Evolutionary conservation across 2,113 vertebrate species (phyloP), one percentile per base, ranked within the genome.

Genomic region (Pan paniscus): DNA sequence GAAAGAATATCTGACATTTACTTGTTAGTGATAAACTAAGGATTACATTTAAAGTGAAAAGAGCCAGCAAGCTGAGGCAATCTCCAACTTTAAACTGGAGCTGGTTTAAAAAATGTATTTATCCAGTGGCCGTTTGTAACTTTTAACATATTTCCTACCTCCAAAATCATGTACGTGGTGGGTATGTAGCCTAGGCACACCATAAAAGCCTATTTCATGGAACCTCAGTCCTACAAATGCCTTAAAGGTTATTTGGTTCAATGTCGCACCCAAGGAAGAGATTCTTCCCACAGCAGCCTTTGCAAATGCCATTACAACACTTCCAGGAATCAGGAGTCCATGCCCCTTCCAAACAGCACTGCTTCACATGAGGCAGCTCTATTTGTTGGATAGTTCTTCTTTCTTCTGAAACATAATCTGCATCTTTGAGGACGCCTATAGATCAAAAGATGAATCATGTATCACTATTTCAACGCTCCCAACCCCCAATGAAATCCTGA

Each of bases 321-420:
- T 2, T 82, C 35, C 8, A 67, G 57, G 9, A 25, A 52, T 35
- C 43, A 72, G 17, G 50, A 78, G 78, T 40, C 90, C 75, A 17
- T 1, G 14, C 12, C 43, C 40, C 61, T 89, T 61, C 76, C 40
- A 70, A 94, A 75, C 27, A 83, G 14, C 68, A 57, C 57, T n/a
- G 86, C 78, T 43, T 57, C 38, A 5, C 43, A 46, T 5, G 78
- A 89, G 59, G 79, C 61, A 46, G 17, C 68, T 86, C 75, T 83
- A 91, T 43, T 68, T 67, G 46, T 18, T 79, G 81, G 59, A 92
- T 9, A 75, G 79, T 30, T 64, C 27, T 46, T 68, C 73, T 85
- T 92, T 50, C 57, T 83, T 94, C 27, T 67, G 90, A 38, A 95
- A 85, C 20, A 96, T 67, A 93, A 76, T 67, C 76, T 94, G 68